Conservation (phyloP, 2,113 vertebrate genomes). For the Alces alces region DNA sequence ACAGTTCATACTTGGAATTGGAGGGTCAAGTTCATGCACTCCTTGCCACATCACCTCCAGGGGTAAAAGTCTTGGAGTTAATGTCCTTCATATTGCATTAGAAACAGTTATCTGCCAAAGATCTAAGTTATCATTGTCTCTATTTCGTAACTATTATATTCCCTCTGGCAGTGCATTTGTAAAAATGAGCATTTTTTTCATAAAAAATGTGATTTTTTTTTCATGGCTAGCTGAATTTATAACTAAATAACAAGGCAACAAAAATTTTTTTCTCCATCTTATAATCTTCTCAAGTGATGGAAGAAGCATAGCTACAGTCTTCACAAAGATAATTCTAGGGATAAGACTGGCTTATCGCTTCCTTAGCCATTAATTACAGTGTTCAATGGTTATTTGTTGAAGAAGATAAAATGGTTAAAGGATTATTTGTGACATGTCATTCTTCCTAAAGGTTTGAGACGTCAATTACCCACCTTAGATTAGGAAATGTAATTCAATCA, state of each 20-base stretch:
- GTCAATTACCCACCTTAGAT: not conserved
- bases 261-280: not conserved
- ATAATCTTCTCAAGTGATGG: not conserved
- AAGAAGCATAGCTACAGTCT: not conserved
- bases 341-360: not conserved
- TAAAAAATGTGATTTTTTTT: not conserved
- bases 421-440: not conserved
- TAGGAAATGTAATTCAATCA: not conserved
- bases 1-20: not conserved
- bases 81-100: not conserved
- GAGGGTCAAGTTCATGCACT: not conserved
- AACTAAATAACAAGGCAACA: not conserved
- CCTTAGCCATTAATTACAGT: not conserved
- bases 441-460: not conserved
- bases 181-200: not conserved
- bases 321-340: not conserved
- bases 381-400: not conserved
- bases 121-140: not conserved
- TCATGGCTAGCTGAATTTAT: not conserved
- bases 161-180: not conserved
- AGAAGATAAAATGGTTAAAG: not conserved
- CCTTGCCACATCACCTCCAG: not conserved
- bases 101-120: slow-evolving; percentile 11
- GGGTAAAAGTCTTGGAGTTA: not conserved
- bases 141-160: not conserved